Conservation (phyloP, 2,888 invertebrate genomes). For the Temnothorax ravouxi region DNA sequence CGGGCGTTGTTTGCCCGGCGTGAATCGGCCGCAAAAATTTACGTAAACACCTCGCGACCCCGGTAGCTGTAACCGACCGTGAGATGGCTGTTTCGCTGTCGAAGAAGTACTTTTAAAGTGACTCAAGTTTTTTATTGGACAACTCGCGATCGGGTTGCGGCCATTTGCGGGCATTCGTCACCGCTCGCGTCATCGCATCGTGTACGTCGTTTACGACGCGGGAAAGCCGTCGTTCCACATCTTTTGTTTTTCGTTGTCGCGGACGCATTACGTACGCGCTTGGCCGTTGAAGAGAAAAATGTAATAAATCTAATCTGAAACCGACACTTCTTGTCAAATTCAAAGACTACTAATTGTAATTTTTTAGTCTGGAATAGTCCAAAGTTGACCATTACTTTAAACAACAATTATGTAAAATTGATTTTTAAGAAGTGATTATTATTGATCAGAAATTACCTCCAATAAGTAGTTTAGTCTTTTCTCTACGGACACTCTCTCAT, state of each 20-base stretch:
- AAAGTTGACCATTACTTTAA: neutral
- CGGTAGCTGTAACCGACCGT: slow-evolving; percentile 44
- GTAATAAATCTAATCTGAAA: neutral
- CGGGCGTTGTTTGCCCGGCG: slow-evolving; percentile 35
- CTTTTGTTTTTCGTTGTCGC: slow-evolving; percentile 9
- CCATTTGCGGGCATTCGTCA: slow-evolving; percentile 55
- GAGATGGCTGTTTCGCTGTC: slow-evolving; percentile 39
- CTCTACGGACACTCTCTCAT: neutral
- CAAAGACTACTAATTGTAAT: neutral
- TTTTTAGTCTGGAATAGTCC: neutral
- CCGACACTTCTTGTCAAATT: neutral
- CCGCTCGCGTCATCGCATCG: slow-evolving; percentile 43
- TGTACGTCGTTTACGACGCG: slow-evolving; percentile 22
- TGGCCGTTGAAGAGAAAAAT: neutral
- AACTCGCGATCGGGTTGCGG: slow-evolving; percentile 39
- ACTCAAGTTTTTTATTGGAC: slow-evolving; percentile 44
- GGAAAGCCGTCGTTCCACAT: slow-evolving; percentile 38
- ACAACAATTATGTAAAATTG: neutral
- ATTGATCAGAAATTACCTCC: neutral
- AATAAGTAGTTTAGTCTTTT: neutral
- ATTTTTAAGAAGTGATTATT: neutral
- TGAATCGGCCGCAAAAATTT: slow-evolving; percentile 44
- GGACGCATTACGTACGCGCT: neutral
- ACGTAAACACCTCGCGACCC: slow-evolving; percentile 44
- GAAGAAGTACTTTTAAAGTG: slow-evolving; percentile 40